These are phyloP conservation scores for Phasia obesa DNA, from an alignment of 2,888 invertebrate genomes.

Conservation along the genomic window DNA sequence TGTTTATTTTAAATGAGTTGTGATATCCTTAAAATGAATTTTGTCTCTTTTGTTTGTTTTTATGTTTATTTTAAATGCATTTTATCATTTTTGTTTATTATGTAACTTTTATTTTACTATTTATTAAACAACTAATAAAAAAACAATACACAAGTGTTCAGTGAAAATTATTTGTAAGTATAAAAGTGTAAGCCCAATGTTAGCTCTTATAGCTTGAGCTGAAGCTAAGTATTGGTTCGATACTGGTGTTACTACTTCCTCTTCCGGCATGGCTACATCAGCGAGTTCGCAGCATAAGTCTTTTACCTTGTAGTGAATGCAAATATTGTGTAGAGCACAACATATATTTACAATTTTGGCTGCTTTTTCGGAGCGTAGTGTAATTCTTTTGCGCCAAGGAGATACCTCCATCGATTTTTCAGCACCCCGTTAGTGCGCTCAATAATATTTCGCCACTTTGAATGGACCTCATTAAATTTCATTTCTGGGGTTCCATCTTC, in stretches of 20 bases:
- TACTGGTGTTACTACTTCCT: background rate
- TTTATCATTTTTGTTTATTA: too few species aligned
- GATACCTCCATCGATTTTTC: conserved; percentile 47
- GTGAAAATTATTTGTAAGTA: background rate
- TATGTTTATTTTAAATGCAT: too few species aligned
- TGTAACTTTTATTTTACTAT: background rate
- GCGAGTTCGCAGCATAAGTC: too few species aligned
- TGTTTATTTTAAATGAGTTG: background rate
- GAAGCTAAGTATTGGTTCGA: conserved; percentile 14
- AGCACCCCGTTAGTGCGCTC: conserved; percentile 45
- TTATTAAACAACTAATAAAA: background rate
- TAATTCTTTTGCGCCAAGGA: conserved; percentile 41
- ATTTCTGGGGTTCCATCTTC: background rate
- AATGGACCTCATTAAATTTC: too few species aligned
- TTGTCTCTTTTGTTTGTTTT: too few species aligned
- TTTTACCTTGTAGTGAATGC: background rate
- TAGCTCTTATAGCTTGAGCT: conserved; percentile 14
- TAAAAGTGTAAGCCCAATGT: background rate
- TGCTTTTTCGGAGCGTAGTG: too few species aligned
- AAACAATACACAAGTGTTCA: background rate
- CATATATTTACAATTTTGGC: too few species aligned
- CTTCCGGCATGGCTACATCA: background rate
- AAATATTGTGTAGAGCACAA: too few species aligned
- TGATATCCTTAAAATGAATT: too few species aligned
- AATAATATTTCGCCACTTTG: too few species aligned